Evolutionary conservation across 2,888 invertebrate species (phyloP).

Genomic region (Pardosa pseudoannulata): DNA sequence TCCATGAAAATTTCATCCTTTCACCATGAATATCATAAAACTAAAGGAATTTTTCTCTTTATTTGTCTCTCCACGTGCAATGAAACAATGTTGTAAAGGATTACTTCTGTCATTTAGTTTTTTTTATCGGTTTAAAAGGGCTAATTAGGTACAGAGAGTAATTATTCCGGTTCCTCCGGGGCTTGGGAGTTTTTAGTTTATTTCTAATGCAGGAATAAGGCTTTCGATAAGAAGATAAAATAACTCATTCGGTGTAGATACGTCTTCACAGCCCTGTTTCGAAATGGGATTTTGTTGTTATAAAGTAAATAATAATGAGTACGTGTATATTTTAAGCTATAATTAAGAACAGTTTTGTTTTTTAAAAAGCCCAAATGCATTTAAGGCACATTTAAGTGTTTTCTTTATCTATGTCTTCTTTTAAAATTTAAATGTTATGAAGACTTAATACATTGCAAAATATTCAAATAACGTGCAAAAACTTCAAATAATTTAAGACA

Average conservation of each 20-base stretch:
- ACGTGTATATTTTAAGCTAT: too few species aligned
- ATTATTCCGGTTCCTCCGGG: conserved; percentile 46
- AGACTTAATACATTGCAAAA: too few species aligned
- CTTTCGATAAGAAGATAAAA: neutral
- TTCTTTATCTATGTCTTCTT: too few species aligned
- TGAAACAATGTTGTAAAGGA: neutral
- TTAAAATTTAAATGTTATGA: too few species aligned
- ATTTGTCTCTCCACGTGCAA: neutral
- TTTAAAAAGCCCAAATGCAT: too few species aligned
- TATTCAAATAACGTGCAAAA: too few species aligned
- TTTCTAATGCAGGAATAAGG: neutral
- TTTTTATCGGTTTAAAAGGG: conserved; percentile 31
- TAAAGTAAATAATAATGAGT: neutral
- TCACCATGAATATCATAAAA: too few species aligned
- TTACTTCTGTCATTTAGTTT: neutral
- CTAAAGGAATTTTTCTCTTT: neutral
- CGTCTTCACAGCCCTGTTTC: neutral
- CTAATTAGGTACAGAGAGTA: conserved; percentile 54
- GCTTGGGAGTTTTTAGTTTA: conserved; percentile 20
- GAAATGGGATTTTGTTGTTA: neutral
- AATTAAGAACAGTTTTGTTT: too few species aligned
- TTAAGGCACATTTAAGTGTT: too few species aligned
- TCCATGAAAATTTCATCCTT: too few species aligned
- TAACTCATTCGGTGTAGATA: neutral
- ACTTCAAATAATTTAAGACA: too few species aligned